Evolutionary conservation across 2,113 vertebrate genomes (phyloP).

Genomic region (Dasyornis broadbenti): DNA sequence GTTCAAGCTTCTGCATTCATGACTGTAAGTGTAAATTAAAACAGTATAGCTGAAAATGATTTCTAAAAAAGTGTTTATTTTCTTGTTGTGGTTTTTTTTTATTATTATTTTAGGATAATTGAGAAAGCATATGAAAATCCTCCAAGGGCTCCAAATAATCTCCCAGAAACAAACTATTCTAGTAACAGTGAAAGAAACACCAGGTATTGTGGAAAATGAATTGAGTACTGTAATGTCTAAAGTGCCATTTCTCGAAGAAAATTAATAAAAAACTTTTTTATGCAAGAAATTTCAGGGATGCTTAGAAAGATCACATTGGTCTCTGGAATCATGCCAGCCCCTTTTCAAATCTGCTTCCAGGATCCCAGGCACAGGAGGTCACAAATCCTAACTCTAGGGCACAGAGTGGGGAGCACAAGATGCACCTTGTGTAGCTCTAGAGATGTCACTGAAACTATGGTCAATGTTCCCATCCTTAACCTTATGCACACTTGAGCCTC

Average conservation of each 20-base stretch:
- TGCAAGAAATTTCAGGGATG: background rate
- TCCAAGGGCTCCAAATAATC: background rate
- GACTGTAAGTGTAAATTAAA: background rate
- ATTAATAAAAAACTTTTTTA: background rate
- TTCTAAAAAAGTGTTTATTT: background rate
- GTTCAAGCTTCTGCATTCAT: background rate
- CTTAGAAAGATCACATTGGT: background rate
- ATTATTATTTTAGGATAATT: slow-evolving; percentile 24
- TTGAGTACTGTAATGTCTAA: background rate
- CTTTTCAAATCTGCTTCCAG: background rate
- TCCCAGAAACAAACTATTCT: background rate
- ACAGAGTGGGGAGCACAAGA: background rate
- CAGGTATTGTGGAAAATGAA: slow-evolving; percentile 34
- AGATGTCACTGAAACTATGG: background rate
- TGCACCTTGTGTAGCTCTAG: background rate
- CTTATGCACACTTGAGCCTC: background rate
- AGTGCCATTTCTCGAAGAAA: background rate
- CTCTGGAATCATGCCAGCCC: background rate
- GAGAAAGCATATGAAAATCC: background rate
- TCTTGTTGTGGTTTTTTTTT: background rate
- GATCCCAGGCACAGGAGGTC: background rate
- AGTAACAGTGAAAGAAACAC: background rate
- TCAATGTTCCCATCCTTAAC: background rate
- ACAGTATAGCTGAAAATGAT: background rate
- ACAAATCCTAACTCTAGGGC: background rate